phyloP scores from a whole-genome alignment of 2,888 invertebrate genomes.

The Drepanosiphum platanoidis region DNA sequence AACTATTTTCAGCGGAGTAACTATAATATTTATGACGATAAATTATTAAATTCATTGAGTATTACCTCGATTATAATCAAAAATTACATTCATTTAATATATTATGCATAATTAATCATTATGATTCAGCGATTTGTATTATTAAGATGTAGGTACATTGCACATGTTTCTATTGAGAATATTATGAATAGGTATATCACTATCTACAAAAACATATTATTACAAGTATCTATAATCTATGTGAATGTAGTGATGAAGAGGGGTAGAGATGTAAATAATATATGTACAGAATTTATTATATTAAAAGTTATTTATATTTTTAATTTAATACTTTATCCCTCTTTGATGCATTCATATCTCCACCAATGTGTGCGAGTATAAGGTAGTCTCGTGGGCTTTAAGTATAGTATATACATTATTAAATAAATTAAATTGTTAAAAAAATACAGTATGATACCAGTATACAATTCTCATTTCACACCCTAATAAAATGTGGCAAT shows the following conservation, averaged over 20 bases:
- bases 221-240: not conserved
- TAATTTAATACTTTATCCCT: not conserved
- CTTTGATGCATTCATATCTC: not conserved
- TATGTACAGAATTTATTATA: not conserved
- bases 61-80: no score
- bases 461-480: slow-evolving; percentile 14
- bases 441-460: slow-evolving; percentile 10
- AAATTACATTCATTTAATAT: no score
- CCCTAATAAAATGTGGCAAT: slow-evolving; percentile 28
- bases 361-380: not conserved
- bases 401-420: slow-evolving; percentile 25
- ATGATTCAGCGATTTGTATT: no score
- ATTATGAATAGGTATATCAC: no score
- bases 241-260: not conserved
- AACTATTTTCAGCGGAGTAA: no score
- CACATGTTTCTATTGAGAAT: no score
- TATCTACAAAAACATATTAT: no score
- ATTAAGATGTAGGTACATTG: no score
- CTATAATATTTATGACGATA: no score
- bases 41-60: no score
- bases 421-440: slow-evolving; percentile 37
- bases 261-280: not conserved
- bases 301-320: not conserved
- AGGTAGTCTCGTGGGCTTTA: slow-evolving; percentile 36
- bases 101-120: no score